Percentiles rank a stretch among this genome's conserved stretches.
Evolutionary conservation across 2,888 invertebrate genomes (phyloP).

Genomic region (Idaea dimidiata): DNA sequence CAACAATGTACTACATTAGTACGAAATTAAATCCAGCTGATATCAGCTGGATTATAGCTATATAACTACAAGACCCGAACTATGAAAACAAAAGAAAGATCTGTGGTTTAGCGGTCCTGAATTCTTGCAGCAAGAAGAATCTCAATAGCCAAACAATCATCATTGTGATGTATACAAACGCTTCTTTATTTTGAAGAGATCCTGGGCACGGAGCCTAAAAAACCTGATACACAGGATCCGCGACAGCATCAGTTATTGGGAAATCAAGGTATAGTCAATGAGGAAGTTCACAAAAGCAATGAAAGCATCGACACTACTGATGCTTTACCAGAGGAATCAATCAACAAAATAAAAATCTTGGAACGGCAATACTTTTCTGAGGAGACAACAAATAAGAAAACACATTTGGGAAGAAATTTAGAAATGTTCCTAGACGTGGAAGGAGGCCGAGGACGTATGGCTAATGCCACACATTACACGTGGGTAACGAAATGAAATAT

Average conservation of each 20-base stretch:
- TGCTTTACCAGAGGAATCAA: too few species aligned
- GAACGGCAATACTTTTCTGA: neutral
- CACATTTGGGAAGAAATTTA: slow-evolving; percentile 16
- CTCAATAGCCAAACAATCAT: neutral
- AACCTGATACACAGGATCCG: neutral
- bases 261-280: too few species aligned
- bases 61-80: slow-evolving; percentile 6
- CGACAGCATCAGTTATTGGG: too few species aligned
- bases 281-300: too few species aligned
- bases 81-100: neutral
- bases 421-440: slow-evolving; percentile 19
- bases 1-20: slow-evolving; percentile 7
- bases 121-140: neutral
- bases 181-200: neutral
- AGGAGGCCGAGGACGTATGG: slow-evolving; percentile 16
- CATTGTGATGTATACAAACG: too few species aligned
- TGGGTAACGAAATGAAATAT: neutral
- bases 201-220: neutral
- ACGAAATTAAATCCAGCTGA: slow-evolving; percentile 9
- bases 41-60: too few species aligned
- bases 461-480: too few species aligned
- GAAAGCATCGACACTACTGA: too few species aligned
- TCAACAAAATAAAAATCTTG: slow-evolving; percentile 10
- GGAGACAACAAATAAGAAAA: slow-evolving; percentile 10
- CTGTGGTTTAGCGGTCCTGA: slow-evolving; percentile 9